Conservation (phyloP, 2,888 invertebrate genomes). For the Therioaphis trifolii region DNA sequence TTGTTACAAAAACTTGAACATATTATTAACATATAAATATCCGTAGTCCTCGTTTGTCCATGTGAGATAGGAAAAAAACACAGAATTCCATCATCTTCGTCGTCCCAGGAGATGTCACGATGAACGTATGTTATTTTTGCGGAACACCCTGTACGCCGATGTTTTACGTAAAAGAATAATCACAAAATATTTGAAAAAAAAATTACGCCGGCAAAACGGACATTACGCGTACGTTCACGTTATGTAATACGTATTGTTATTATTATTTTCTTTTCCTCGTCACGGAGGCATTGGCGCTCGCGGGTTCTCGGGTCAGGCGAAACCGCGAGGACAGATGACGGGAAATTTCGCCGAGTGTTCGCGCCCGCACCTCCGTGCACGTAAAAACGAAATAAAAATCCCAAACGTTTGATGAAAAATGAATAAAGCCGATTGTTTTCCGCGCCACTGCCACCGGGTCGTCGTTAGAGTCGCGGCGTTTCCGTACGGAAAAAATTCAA, state of each 20-base stretch:
- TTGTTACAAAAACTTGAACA: too few species aligned
- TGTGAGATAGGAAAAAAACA: too few species aligned
- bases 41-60: too few species aligned
- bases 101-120: too few species aligned
- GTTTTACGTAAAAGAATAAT: conserved; percentile 16
- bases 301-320: conserved; percentile 32
- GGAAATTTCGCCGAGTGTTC: not conserved
- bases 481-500: not conserved
- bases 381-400: conserved; percentile 22
- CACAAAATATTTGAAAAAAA: conserved; percentile 19
- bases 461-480: not conserved
- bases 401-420: conserved; percentile 1
- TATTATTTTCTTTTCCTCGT: conserved; percentile 33
- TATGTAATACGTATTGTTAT: not conserved
- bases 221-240: conserved; percentile 16
- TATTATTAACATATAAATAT: too few species aligned
- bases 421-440: not conserved
- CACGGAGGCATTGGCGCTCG: not conserved
- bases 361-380: not conserved
- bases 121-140: too few species aligned
- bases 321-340: not conserved
- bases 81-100: too few species aligned
- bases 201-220: conserved; percentile 43
- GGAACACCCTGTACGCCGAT: too few species aligned
- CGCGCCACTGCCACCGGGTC: not conserved